These are phyloP conservation scores for Calcarius ornatus DNA, from an alignment of 2,113 vertebrate genomes.

Conservation along the genomic window DNA sequence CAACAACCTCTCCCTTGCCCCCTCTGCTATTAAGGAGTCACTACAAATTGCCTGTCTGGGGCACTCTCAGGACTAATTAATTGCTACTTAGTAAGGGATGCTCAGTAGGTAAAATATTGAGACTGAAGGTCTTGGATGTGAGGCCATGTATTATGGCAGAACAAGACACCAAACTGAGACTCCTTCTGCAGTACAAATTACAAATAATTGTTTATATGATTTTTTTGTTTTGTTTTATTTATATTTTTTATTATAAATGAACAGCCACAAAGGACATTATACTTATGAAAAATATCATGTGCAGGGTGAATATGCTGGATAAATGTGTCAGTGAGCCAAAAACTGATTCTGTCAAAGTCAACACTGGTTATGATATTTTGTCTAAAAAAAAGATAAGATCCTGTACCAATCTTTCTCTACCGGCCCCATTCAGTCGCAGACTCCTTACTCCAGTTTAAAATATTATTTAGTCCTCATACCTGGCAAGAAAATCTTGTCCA, in stretches of 20 bases:
- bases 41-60: neutral
- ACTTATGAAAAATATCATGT: neutral
- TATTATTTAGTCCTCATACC: neutral
- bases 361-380: neutral
- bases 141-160: neutral
- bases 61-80: neutral
- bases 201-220: neutral
- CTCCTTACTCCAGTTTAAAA: neutral
- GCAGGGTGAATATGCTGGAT: neutral
- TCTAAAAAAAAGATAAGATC: neutral
- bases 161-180: fast-evolving
- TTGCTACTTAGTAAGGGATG: neutral
- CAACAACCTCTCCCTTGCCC: neutral
- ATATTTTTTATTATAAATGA: neutral
- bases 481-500: neutral
- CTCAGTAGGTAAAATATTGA: neutral
- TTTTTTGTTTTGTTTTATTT: neutral
- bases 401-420: neutral
- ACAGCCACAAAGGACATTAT: neutral
- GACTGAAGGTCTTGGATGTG: neutral
- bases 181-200: neutral
- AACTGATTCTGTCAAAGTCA: neutral
- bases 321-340: neutral
- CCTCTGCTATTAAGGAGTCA: neutral
- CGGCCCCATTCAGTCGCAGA: neutral